phyloP scores from a whole-genome alignment of 2,888 invertebrate species.

The Pandemis corylana region DNA sequence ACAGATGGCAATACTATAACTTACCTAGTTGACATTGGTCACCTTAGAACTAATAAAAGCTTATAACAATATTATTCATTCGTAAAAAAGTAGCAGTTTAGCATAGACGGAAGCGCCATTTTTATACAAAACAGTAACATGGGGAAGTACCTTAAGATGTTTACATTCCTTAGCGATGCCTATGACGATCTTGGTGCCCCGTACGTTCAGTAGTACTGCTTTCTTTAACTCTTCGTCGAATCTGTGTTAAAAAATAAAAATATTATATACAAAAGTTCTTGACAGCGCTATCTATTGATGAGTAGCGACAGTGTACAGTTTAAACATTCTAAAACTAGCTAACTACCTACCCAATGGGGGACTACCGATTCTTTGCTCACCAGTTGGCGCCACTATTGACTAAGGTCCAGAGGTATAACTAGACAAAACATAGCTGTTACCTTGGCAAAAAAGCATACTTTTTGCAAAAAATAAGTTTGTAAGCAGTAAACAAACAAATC shows the following conservation, averaged over 20 bases:
- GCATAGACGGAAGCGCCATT: neutral
- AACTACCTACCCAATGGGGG: too few species aligned
- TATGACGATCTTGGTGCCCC: constrained; percentile 95
- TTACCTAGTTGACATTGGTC: too few species aligned
- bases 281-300: constrained; percentile 2
- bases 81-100: neutral
- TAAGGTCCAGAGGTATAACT: too few species aligned
- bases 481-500: too few species aligned
- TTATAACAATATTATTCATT: too few species aligned
- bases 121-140: neutral
- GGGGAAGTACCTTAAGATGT: constrained; percentile 86
- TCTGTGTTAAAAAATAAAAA: constrained; percentile 50
- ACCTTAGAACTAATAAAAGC: too few species aligned
- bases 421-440: too few species aligned
- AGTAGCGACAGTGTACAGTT: neutral
- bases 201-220: constrained; percentile 95
- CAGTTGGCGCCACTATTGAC: too few species aligned
- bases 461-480: too few species aligned
- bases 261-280: neutral
- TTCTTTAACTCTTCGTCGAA: constrained; percentile 95
- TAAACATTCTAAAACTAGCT: neutral
- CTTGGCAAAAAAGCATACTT: too few species aligned
- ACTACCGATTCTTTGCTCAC: too few species aligned
- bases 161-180: constrained; percentile 92
- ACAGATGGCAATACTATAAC: too few species aligned